Base-by-base conservation (phyloP, 1,140 invertebrate genomes). In the Tyrophagus putrescentiae region DNA sequence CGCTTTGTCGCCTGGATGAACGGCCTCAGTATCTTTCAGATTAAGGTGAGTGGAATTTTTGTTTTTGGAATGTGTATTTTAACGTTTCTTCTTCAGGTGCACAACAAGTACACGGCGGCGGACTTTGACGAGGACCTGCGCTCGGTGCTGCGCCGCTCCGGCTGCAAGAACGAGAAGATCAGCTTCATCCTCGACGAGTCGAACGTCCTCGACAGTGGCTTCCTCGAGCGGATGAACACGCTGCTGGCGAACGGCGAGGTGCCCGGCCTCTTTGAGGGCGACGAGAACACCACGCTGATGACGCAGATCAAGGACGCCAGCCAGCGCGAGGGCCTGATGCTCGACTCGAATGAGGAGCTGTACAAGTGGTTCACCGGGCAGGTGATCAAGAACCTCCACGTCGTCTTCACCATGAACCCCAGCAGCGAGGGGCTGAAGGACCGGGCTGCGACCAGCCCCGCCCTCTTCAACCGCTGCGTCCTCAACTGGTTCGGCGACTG, bases 401-500 rank as follows among this genome's bases (percentile, higher is more conserved):
- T 99, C 27, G 95, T 99, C 9, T 99, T 99, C 71, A 99, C 96
- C 0, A 99, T 99, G 96, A 99, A 99, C 76, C 96, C 96, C 9
- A 94, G 87, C 3, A 89, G 90, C 0, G 92, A 98, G 71, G 96
- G 94, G 0, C 77, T 99, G 4, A 97, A 98, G 72, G 95, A 98
- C 74, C 78, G 94, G 61, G 95, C 96, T 2, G 88, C 95, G 3
- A 99, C 96, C 0, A 98, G 94, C 2, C 96, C 96, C 56, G 96
- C 96, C 25, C 76, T 99, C 21, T 99, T 99, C 78, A 99, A 99
- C 77, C 73, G 75, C 71, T 99, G 96, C 75, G 96, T 99, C 1
- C 78, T 99, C 36, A 98, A 99, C 73, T 99, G 96, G 96, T 98
- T 98, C 72, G 96, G 96, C 1, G 96, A 99, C 75, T 99, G 96